Base-by-base conservation (phyloP, 2,888 invertebrate species). In the Acleris cristana region DNA sequence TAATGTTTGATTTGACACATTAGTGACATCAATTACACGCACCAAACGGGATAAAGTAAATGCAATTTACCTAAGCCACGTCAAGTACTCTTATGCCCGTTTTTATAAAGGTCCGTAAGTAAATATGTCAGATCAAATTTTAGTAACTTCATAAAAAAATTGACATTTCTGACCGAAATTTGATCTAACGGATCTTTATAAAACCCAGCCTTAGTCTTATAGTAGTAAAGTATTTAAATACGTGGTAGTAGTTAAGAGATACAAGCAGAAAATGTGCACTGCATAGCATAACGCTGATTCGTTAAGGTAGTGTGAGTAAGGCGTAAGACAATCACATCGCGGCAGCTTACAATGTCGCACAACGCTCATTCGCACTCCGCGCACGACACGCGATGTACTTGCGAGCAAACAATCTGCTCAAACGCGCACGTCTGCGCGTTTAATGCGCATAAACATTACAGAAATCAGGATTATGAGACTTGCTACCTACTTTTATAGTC, bases 371-470 rank as follows among this genome's bases (percentile, higher is more conserved):
- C 80, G 81, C 76, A 87, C 84, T 85, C 82, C 74, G 69, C 70
- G 70, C 79, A 77, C 80, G 78, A 77, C 74, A 77, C 74, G 74
- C 76, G 75, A 68, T 62, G 57, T 62, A 67, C 58, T 53, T 49
- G 52, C 77, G 73, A 75, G 77, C 69, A 72, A 74, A 76, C 73
- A 85, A 79, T 79, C 80, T 84, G 82, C 79, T 82, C 82, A 84
- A 84, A 82, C 82, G 76, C 76, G 78, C 79, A 83, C 81, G 58
- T 65, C 49, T 58, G 62, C 57, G 62, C 57, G 48, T 34, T 21
- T 62, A 66, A 66, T 67, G 83, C 76, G 77, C 81, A 81, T 81
- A 80, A 79, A 84, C 85, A 87, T 89, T 85, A 85, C 84, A 84
- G 80, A 83, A 83, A 84, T 81, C 81, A 83, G 82, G 82, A 81